These are phyloP conservation scores for Ceramica pisi DNA, from an alignment of 2,888 invertebrate genomes.

Conservation along the genomic window DNA sequence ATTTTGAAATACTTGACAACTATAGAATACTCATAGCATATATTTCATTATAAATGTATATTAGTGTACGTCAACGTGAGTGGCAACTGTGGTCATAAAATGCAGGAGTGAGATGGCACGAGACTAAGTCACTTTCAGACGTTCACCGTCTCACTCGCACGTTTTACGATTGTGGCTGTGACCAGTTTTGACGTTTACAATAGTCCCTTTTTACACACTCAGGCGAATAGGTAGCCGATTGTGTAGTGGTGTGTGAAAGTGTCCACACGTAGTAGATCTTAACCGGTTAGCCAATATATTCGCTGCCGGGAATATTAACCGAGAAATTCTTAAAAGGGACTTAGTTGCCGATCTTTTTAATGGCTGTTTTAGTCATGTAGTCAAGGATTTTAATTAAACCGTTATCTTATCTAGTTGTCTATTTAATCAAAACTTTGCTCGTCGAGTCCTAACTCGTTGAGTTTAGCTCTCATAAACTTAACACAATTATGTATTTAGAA, in stretches of 20 bases:
- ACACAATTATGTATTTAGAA: background rate
- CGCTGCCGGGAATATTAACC: background rate
- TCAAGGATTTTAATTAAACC: slow-evolving; percentile 8
- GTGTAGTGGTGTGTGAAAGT: background rate
- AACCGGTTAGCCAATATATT: background rate
- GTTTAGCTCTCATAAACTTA: background rate
- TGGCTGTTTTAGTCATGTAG: background rate
- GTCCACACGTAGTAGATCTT: background rate
- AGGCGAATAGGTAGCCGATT: background rate
- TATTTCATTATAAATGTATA: background rate
- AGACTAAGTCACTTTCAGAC: background rate
- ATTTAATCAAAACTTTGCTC: slow-evolving; percentile 1
- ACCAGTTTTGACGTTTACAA: background rate
- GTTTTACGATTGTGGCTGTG: background rate
- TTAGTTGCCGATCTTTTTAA: slow-evolving; percentile 2
- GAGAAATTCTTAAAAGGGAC: background rate
- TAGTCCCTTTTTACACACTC: slow-evolving; percentile 1
- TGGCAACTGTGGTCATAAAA: background rate
- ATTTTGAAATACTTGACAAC: slow-evolving; percentile 17
- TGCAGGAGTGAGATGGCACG: background rate
- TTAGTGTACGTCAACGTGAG: background rate
- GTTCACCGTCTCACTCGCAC: background rate
- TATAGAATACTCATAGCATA: slow-evolving; percentile 29
- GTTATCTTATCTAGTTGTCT: slow-evolving; percentile 20
- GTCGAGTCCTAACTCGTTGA: background rate